Conservation (phyloP, 2,113 vertebrate species). For the Otolemur garnettii region DNA sequence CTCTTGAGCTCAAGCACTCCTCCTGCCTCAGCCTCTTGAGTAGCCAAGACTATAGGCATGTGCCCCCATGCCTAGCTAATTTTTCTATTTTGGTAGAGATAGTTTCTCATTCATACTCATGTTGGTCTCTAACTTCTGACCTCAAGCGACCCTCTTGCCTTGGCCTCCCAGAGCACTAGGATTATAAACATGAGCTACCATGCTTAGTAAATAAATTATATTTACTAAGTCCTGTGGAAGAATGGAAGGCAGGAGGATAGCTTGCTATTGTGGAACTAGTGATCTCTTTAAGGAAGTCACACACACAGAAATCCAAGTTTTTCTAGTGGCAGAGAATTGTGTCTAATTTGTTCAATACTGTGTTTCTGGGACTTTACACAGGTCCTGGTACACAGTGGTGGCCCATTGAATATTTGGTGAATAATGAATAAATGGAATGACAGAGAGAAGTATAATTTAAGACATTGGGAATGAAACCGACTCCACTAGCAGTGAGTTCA, state of each 20-base stretch:
- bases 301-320: background rate
- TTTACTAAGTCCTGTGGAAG: background rate
- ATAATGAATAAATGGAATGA: background rate
- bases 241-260: background rate
- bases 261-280: background rate
- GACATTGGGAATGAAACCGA: background rate
- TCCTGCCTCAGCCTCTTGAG: too few species aligned
- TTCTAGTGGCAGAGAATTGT: background rate
- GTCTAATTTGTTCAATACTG: background rate
- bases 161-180: too few species aligned
- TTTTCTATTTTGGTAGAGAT: too few species aligned
- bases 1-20: too few species aligned
- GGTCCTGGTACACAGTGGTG: background rate
- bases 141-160: too few species aligned
- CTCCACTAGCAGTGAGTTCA: background rate
- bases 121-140: too few species aligned
- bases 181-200: too few species aligned
- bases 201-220: background rate
- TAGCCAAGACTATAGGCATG: too few species aligned
- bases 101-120: too few species aligned
- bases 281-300: background rate
- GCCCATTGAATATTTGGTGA: background rate
- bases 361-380: background rate
- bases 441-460: background rate
- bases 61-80: too few species aligned